Base-by-base conservation (phyloP, 2,888 invertebrate genomes). In the Cataglyphis rosenhaueri region DNA sequence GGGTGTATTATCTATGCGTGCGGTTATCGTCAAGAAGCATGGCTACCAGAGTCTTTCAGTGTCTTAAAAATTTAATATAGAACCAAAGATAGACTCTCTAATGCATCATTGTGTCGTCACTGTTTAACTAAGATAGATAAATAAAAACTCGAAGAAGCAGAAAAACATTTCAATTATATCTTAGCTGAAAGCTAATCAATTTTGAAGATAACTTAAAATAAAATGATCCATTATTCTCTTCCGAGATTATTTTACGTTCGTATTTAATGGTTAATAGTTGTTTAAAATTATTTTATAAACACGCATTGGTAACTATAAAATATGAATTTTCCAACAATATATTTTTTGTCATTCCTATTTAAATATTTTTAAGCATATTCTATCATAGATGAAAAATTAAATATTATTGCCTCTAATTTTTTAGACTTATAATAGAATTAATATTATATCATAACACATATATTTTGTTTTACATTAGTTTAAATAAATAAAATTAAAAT, bases 81-180 rank as follows among this genome's bases (percentile, higher is more conserved):
- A 41, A 61, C 3, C 55, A 21, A 55, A 82, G 55, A 81, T 81
- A 66, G 57, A 52, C 3, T 35, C 32, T 32, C 25, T 25, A 62
- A 84, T 86, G 73, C 66, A 82, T 81, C 73, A 79, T 59, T 71
- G 65, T 52, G 65, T 52, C 35, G 41, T 62, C 41, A 52, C 38
- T 61, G 59, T 21, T 70, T 21, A 83, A 84, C 81, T 75, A 81
- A 81, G 66, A 25, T 70, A n/a, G 82, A 87, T 87, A 86, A 48
- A 61, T 41, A 38, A 29, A 38, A 29, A 32, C n/a, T 48, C 38
- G 55, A 82, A 44, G 81, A 68, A 83, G 21, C 38, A 3, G 65
- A 18, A 65, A 48, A 81, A 78, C 4, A 29, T 70, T 70, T 59
- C n/a, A 59, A 78, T 68, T 44, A 59, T 44, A 48, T 59, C 41